These are phyloP conservation scores for Diabrotica balteata DNA, from an alignment of 2,888 invertebrate species.

Conservation along the genomic window DNA sequence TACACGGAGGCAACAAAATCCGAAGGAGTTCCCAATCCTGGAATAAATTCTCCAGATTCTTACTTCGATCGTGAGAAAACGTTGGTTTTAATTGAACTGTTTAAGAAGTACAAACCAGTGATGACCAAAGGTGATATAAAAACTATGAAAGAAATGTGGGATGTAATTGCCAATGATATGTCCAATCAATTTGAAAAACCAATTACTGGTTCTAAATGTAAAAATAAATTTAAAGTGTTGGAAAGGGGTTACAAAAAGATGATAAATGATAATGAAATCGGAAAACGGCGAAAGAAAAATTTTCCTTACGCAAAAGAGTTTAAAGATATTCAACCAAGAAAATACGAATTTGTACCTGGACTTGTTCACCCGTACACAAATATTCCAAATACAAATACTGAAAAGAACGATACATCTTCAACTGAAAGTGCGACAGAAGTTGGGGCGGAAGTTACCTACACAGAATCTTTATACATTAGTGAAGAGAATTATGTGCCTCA, in stretches of 20 bases:
- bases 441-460: conserved; percentile 7
- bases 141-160: conserved; percentile 32
- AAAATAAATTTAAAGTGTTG: conserved; percentile 32
- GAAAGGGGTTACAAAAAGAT: conserved; percentile 33
- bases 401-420: conserved; percentile 1
- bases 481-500: not conserved
- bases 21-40: no score
- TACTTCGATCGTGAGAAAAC: conserved; percentile 20
- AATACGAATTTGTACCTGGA: conserved; percentile 12
- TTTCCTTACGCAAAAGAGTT: conserved; percentile 13
- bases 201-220: conserved; percentile 25
- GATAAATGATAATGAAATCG: conserved; percentile 5
- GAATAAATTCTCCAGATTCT: not conserved
- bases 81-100: conserved; percentile 24
- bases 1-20: not conserved
- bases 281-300: conserved; percentile 9
- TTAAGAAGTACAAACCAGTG: conserved; percentile 30
- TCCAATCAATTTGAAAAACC: conserved; percentile 9
- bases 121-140: conserved; percentile 28
- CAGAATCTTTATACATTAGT: not conserved
- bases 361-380: conserved; percentile 9
- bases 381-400: not conserved
- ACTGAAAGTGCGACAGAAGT: conserved; percentile 14
- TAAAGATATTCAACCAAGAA: conserved; percentile 13
- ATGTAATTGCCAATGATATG: conserved; percentile 31